Base-by-base conservation (phyloP, 2,113 vertebrate genomes). In the Anguilla rostrata region DNA sequence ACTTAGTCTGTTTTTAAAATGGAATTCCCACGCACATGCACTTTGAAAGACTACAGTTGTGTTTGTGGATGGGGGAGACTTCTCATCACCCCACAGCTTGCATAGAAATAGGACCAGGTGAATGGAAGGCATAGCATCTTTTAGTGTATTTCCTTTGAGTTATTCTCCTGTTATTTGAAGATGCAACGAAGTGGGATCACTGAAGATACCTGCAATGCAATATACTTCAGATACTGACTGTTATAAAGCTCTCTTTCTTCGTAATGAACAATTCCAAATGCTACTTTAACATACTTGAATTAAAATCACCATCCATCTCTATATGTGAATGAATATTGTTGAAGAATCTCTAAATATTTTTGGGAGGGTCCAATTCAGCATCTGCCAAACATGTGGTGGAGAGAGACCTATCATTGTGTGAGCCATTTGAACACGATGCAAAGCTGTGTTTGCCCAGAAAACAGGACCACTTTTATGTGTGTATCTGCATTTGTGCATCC, bases 21-120 rank as follows among this genome's bases (percentile, higher is more conserved):
- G 41, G 26, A 89, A 92, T 91, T 93, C 93, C 39, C 84, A 84
- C 63, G 90, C 91, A 92, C 95, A 94, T 94, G 95, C 95, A 96
- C 95, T 96, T 96, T 96, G 93, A 93, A 90, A 89, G 89, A 90
- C 89, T 90, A 90, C 89, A 88, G 83, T 84, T 90, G 87, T 86
- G 87, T 79, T 85, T 46, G 40, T 85, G 84, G 71, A 49, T 41
- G 43, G 86, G 34, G 20, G 46, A 39, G 18, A 12, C 1, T 7
- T 39, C 20, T 49, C 16, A 81, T 12, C 46, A 26, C 22, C 8
- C 29, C 57, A 18, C 6, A 85, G 60, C 39, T n/a, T 4, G 49
- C 75, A 12, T 71, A 56, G 43, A 85, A 56, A 56, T 43, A 43
- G 71, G 12, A 34, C 41, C 41, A 18, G 12, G 41, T 85, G 43